A percentile compares a stretch with the other conserved stretches of the same genome.
Conservation (phyloP, 1,140 invertebrate species). For the Agrilus planipennis region DNA sequence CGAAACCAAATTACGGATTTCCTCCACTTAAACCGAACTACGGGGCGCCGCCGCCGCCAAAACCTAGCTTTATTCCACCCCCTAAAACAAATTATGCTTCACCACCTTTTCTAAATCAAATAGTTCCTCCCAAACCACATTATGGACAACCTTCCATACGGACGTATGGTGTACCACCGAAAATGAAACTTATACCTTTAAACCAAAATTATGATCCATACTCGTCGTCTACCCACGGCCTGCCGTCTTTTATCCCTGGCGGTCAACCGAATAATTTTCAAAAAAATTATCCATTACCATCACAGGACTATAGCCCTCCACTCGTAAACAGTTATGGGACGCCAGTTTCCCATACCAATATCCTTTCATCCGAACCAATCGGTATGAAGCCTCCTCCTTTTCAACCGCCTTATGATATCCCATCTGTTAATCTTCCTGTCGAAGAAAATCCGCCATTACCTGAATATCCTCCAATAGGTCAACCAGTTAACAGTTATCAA, state of each 20-base stretch:
- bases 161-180: conserved; percentile 1
- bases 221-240: too few relatives aligned
- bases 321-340: too few relatives aligned
- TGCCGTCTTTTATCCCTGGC: too few relatives aligned
- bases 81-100: conserved; percentile 7
- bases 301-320: conserved; percentile 10
- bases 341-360: too few relatives aligned
- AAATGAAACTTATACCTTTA: too few relatives aligned
- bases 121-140: neutral
- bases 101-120: conserved; percentile 2
- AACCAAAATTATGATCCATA: too few relatives aligned
- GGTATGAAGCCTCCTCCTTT: too few relatives aligned
- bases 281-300: neutral
- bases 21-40: conserved; percentile 9
- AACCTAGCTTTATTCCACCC: neutral
- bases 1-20: conserved; percentile 19
- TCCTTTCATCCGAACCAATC: too few relatives aligned
- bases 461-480: neutral
- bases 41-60: conserved; percentile 2
- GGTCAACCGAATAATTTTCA: too few relatives aligned
- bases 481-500: neutral
- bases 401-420: too few relatives aligned
- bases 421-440: too few relatives aligned
- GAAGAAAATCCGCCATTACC: neutral
- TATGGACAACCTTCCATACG: neutral